Evolutionary conservation across 2,888 invertebrate species (phyloP).

Genomic region (Ormyrus labotus): DNA sequence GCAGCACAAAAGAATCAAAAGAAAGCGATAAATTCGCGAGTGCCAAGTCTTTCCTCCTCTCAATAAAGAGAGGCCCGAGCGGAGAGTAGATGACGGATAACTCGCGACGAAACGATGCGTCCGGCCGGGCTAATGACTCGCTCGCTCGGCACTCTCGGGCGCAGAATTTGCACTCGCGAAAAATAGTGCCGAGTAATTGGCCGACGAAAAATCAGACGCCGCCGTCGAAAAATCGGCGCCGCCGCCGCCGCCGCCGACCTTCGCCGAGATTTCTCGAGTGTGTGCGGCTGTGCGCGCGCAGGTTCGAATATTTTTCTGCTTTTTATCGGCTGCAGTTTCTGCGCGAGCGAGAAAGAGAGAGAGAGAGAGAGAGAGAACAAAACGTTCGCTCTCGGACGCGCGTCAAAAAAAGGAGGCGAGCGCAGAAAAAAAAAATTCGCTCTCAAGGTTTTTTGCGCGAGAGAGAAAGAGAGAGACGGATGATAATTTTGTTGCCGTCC

Average conservation of each 20-base stretch:
- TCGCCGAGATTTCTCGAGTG: slow-evolving; percentile 41
- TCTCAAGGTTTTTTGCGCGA: slow-evolving; percentile 44
- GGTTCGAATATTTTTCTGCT: slow-evolving; percentile 47
- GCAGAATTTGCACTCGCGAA: too few relatives aligned
- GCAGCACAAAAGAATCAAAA: too few relatives aligned
- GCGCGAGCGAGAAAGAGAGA: slow-evolving; percentile 3
- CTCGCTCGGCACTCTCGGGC: too few relatives aligned
- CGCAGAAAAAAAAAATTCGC: slow-evolving; percentile 21
- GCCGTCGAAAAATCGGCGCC: slow-evolving; percentile 38
- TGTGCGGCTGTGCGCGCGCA: not conserved
- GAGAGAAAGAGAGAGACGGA: slow-evolving; percentile 5
- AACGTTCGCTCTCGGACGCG: slow-evolving; percentile 15
- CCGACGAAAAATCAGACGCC: not conserved
- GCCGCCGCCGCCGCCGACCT: slow-evolving; percentile 49
- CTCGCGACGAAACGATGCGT: not conserved
- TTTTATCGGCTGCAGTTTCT: slow-evolving; percentile 33
- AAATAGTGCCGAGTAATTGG: not conserved
- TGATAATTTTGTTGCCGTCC: slow-evolving; percentile 18
- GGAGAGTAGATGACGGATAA: slow-evolving; percentile 1
- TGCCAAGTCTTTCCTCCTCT: not conserved
- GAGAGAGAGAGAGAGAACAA: slow-evolving; percentile 32
- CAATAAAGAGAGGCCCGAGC: not conserved
- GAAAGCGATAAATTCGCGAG: too few relatives aligned
- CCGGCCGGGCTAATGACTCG: not conserved
- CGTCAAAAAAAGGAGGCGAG: slow-evolving; percentile 12